Conservation (phyloP, 2,797 vertebrate species). For the Glossophaga mutica region DNA sequence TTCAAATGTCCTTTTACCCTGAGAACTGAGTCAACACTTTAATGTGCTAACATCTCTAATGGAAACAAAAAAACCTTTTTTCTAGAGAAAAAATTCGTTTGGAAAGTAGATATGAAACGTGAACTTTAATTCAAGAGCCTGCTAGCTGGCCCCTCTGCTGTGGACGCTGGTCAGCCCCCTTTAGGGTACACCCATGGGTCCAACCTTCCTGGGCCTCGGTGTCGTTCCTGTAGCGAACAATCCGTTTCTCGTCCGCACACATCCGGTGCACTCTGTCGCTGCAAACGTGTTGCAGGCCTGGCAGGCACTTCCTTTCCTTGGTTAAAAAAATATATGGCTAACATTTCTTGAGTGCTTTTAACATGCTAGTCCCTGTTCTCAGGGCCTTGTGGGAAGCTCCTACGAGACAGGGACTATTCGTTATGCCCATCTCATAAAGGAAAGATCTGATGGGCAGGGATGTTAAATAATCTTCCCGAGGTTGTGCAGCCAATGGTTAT, state of each 20-base stretch:
- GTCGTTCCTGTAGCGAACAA: neutral
- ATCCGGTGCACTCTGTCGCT: neutral
- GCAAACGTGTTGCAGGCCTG: neutral
- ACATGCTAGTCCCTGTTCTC: neutral
- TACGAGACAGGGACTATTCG: neutral
- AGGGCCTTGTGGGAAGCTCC: constrained; percentile 18
- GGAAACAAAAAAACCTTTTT: neutral
- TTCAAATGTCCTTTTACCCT: constrained; percentile 28
- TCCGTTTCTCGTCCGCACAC: neutral
- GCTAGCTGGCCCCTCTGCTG: neutral
- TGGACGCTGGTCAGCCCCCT: neutral
- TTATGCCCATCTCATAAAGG: constrained; percentile 14
- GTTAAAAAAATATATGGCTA: neutral
- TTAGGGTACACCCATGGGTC: neutral
- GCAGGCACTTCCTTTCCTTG: neutral
- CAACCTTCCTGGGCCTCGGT: neutral
- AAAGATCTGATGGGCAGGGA: neutral
- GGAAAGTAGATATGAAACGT: neutral
- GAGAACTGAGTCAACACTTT: neutral
- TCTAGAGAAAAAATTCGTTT: neutral
- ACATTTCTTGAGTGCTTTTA: neutral
- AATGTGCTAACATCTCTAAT: neutral
- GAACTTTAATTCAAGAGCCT: neutral
- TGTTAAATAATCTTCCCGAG: constrained; percentile 24
- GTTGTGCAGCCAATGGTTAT: neutral